These are phyloP conservation scores for Drymodes brunneopygia DNA, from an alignment of 2,113 vertebrate species.

Conservation along the genomic window DNA sequence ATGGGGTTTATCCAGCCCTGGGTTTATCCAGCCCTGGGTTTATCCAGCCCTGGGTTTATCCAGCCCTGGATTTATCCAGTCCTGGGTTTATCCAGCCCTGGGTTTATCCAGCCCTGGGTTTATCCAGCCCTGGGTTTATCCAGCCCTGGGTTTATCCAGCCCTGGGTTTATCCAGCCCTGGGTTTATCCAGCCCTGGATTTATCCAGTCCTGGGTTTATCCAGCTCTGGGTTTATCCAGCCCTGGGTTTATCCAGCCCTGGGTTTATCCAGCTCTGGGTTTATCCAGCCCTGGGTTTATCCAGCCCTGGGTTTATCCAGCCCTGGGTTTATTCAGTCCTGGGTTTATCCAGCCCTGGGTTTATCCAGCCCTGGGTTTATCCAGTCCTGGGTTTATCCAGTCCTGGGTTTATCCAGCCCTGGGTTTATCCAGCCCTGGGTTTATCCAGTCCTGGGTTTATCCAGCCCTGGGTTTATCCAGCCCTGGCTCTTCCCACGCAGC, in stretches of 20 bases:
- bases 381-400: too few relatives aligned
- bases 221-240: too few relatives aligned
- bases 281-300: not conserved
- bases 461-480: not conserved
- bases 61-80: too few relatives aligned
- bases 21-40: not conserved
- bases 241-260: not conserved
- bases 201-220: too few relatives aligned
- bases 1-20: not conserved
- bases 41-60: too few relatives aligned
- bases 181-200: too few relatives aligned
- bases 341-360: not conserved
- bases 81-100: not conserved
- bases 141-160: not conserved
- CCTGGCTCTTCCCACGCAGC: slow-evolving; percentile 11
- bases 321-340: too few relatives aligned
- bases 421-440: not conserved
- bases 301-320: not conserved
- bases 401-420: too few relatives aligned
- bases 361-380: not conserved
- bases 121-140: not conserved
- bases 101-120: too few relatives aligned
- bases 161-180: not conserved
- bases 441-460: too few relatives aligned
- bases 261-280: not conserved